Conservation (phyloP, 2,888 invertebrate genomes). For the Oligia latruncula region DNA sequence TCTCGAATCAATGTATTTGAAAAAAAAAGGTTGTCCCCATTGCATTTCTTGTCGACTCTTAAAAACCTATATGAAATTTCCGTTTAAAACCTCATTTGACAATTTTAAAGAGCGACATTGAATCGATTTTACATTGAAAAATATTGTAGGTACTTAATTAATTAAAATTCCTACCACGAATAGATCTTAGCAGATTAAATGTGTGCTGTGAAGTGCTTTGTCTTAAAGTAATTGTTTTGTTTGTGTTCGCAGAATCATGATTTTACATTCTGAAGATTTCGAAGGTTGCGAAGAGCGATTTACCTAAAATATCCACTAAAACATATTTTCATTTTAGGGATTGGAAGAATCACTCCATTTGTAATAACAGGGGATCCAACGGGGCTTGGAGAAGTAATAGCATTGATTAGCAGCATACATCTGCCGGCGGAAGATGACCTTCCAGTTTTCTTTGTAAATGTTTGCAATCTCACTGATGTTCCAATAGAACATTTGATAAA, state of each 20-base stretch:
- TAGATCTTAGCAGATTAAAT: background rate
- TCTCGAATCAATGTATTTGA: constrained; percentile 29
- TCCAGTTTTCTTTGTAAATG: constrained; percentile 82
- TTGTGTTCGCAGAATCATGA: background rate
- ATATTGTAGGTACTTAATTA: background rate
- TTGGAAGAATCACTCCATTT: constrained; percentile 80
- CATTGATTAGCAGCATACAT: constrained; percentile 78
- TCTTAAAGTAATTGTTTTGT: constrained; percentile 1
- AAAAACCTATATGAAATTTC: background rate
- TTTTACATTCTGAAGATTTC: background rate
- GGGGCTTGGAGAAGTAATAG: constrained; percentile 79
- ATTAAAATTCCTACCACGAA: background rate
- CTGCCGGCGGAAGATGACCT: constrained; percentile 83
- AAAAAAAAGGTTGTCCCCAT: constrained; percentile 6
- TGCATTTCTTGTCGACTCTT: constrained; percentile 15
- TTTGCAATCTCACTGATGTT: constrained; percentile 75
- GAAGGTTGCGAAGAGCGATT: background rate
- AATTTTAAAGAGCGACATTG: background rate
- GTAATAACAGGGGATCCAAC: constrained; percentile 73
- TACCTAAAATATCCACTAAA: background rate
- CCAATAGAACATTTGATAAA: constrained; percentile 77
- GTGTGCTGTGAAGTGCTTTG: background rate
- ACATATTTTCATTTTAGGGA: constrained; percentile 70
- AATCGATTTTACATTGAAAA: background rate
- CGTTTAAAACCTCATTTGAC: background rate